A percentile compares a stretch with the other conserved stretches of the same genome.
phyloP scores from a whole-genome alignment of 2,797 vertebrate genomes.

The Myotis vivesi region DNA sequence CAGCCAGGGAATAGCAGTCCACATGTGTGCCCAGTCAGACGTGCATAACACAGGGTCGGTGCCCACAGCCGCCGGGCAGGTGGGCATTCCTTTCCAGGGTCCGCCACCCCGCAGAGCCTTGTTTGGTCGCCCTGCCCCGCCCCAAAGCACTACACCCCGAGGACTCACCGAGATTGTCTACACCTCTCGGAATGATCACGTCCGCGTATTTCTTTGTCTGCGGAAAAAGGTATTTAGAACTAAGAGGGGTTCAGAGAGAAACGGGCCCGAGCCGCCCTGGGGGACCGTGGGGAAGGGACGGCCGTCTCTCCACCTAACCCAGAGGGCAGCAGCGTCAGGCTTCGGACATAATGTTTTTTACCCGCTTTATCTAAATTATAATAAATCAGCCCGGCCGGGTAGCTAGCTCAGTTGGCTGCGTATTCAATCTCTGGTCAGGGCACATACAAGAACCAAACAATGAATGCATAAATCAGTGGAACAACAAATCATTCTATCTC shows the following conservation, averaged over 20 bases:
- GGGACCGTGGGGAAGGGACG: not conserved
- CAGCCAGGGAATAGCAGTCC: not conserved
- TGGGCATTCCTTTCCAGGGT: not conserved
- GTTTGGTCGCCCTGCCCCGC: not conserved
- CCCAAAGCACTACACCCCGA: fast-evolving
- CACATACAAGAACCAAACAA: not conserved
- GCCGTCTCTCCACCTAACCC: not conserved
- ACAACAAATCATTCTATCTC: not conserved
- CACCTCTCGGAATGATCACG: slow-evolving; percentile 96
- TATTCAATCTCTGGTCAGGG: not conserved
- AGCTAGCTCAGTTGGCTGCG: not conserved
- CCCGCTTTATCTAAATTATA: not conserved
- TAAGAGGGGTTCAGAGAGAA: not conserved
- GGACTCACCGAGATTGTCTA: slow-evolving; percentile 93
- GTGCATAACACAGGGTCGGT: not conserved
- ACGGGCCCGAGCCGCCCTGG: not conserved
- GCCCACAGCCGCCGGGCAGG: fast-evolving
- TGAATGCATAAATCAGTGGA: not conserved
- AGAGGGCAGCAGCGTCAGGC: not conserved
- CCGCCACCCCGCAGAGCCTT: not conserved
- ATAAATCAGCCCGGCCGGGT: not conserved
- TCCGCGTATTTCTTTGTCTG: slow-evolving; percentile 98
- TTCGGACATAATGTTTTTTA: not conserved
- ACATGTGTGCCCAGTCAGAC: fast-evolving
- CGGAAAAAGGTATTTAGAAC: slow-evolving; percentile 45